Evolutionary conservation across 2,113 vertebrate genomes (phyloP).

Genomic region (Cacatua alba): DNA sequence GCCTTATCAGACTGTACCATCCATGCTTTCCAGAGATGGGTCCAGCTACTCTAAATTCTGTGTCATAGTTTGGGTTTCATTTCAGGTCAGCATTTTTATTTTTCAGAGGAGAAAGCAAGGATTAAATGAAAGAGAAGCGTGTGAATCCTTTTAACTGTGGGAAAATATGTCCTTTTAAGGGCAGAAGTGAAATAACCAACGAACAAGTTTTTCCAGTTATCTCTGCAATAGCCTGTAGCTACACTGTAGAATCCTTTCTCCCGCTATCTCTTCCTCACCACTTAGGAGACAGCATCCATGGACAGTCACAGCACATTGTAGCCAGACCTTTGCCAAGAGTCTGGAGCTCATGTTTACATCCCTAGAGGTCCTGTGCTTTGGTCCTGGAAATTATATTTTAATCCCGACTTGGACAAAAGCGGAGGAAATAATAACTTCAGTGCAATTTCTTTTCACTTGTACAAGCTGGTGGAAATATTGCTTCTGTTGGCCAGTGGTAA

Average conservation of each 20-base stretch:
- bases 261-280: rapidly evolving
- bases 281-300: neutral
- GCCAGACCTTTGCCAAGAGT: neutral
- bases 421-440: neutral
- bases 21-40: neutral
- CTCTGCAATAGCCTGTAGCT: neutral
- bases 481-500: neutral
- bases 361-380: neutral
- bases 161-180: neutral
- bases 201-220: neutral
- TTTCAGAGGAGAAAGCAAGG: neutral
- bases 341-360: neutral
- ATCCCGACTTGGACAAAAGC: neutral
- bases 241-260: neutral
- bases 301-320: neutral
- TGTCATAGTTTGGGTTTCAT: neutral
- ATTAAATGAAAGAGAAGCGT: neutral
- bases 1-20: neutral
- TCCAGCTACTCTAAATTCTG: neutral
- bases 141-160: neutral
- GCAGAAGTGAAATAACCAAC: neutral
- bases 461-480: neutral
- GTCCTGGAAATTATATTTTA: neutral
- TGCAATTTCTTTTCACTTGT: neutral
- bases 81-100: neutral